Evolutionary conservation across 2,797 vertebrate species (phyloP).

Genomic region (Macropodus opercularis): DNA sequence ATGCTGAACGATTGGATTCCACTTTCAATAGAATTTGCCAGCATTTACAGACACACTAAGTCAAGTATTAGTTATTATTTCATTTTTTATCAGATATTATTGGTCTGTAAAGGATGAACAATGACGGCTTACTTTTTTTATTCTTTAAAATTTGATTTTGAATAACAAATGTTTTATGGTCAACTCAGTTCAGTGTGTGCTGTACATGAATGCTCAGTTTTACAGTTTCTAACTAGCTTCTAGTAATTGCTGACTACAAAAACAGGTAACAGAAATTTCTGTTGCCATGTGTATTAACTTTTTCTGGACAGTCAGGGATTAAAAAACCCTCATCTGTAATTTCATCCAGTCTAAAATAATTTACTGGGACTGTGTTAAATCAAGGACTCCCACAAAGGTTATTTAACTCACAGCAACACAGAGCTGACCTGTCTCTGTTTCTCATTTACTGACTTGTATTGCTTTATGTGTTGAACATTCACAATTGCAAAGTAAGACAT

Average conservation of each 20-base stretch:
- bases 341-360: constrained; percentile 27
- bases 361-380: constrained; percentile 13
- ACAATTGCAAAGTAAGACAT: neutral
- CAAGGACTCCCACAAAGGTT: constrained; percentile 28
- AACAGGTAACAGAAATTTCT: no score
- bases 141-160: no score
- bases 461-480: neutral
- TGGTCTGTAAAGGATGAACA: no score
- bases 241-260: no score
- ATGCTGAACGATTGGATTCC: neutral
- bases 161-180: no score
- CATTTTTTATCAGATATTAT: no score
- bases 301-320: neutral
- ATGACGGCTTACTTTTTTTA: no score
- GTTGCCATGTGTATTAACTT: no score
- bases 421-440: constrained; percentile 17
- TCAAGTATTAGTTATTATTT: no score
- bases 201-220: neutral
- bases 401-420: constrained; percentile 20
- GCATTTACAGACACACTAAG: neutral
- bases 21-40: neutral
- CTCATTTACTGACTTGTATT: neutral
- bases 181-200: no score
- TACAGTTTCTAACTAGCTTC: neutral
- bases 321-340: constrained; percentile 10